phyloP scores from a whole-genome alignment of 2,113 vertebrate species.

The Xenopus borealis region DNA sequence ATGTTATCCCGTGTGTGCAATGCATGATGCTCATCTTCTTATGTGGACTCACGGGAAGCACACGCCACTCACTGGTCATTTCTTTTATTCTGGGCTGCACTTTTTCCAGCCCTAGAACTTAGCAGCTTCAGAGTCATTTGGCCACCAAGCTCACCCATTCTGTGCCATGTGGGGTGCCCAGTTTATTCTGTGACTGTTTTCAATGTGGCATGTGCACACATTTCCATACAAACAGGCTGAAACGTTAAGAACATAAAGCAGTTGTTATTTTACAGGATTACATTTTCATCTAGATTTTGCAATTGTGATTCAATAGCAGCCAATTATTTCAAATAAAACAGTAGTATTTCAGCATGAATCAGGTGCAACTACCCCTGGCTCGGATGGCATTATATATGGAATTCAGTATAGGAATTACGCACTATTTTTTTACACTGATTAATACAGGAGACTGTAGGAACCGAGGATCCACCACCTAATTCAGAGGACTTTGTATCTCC shows the following conservation, averaged over 20 bases:
- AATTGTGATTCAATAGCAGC: no score
- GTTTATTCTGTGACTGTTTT: slow-evolving; percentile 53
- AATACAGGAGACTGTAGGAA: no score
- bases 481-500: no score
- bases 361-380: no score
- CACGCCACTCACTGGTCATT: not conserved
- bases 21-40: not conserved
- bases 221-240: slow-evolving; percentile 94
- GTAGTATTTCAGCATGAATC: no score
- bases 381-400: no score
- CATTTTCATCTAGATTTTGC: no score
- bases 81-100: not conserved
- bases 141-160: slow-evolving; percentile 46
- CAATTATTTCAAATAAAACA: no score
- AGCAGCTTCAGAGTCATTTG: not conserved
- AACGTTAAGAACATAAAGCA: not conserved
- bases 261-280: no score
- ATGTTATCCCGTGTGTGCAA: not conserved
- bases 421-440: no score
- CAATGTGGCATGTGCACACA: slow-evolving; percentile 88
- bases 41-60: not conserved
- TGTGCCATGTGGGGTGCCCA: slow-evolving; percentile 42
- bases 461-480: no score
- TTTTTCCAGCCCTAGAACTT: slow-evolving; percentile 51
- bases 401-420: no score